phyloP scores from a whole-genome alignment of 2,888 invertebrate species.

The Cheilosia variabilis region DNA sequence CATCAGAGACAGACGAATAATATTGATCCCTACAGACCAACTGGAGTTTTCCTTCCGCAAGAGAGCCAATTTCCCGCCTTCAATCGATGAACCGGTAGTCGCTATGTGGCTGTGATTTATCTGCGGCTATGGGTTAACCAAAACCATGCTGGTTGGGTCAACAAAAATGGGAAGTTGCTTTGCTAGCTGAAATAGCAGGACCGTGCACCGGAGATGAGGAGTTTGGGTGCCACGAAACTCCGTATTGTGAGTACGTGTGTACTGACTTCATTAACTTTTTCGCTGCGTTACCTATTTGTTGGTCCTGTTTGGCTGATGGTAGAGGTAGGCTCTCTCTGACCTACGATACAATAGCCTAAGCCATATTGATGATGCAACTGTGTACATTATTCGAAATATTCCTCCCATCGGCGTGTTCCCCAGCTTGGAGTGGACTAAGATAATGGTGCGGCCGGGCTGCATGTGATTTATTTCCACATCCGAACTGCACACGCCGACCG shows the following conservation, averaged over 20 bases:
- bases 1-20: neutral
- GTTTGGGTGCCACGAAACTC: neutral
- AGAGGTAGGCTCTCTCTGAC: neutral
- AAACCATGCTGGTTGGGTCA: neutral
- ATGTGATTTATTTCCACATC: slow-evolving; percentile 1
- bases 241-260: neutral
- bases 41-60: neutral
- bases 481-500: neutral
- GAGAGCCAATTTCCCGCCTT: neutral
- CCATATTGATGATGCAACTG: neutral
- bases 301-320: neutral
- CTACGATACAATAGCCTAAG: neutral
- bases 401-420: neutral
- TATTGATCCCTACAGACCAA: neutral
- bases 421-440: neutral
- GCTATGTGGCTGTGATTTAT: neutral
- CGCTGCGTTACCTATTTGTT: neutral
- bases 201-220: neutral
- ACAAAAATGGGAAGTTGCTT: neutral
- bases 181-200: neutral
- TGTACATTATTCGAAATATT: neutral
- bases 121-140: neutral
- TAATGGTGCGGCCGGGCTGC: neutral
- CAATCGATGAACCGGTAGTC: neutral
- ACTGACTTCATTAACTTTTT: neutral